Evolutionary conservation across 2,888 invertebrate genomes (phyloP).

Genomic region (Pomacea canaliculata): DNA sequence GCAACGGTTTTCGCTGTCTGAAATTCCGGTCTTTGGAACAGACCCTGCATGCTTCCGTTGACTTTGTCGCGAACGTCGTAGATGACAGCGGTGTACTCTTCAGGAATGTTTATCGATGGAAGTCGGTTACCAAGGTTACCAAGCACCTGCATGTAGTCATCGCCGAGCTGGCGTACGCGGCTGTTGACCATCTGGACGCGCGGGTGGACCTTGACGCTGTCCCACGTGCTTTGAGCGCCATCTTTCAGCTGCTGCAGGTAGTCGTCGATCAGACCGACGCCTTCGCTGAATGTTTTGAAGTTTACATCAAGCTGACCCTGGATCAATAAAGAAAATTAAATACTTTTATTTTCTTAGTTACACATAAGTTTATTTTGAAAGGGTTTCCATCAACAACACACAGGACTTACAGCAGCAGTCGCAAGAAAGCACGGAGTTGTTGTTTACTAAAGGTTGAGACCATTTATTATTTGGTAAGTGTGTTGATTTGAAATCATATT

Average conservation of each 20-base stretch:
- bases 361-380: not conserved
- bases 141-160: conserved; percentile 16
- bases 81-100: conserved; percentile 35
- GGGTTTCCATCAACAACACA: not conserved
- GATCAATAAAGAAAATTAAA: not conserved
- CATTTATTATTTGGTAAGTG: too few species aligned
- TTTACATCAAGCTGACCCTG: not conserved
- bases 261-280: not conserved
- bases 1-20: conserved; percentile 32
- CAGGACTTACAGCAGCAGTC: not conserved
- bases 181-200: not conserved
- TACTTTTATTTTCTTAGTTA: not conserved
- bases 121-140: not conserved
- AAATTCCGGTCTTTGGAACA: conserved; percentile 40
- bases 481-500: too few species aligned
- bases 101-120: conserved; percentile 20
- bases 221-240: not conserved
- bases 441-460: not conserved
- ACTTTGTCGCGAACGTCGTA: conserved; percentile 32
- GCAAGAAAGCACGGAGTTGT: not conserved
- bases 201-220: not conserved
- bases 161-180: conserved; percentile 12
- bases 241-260: not conserved
- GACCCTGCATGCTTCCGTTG: conserved; percentile 32
- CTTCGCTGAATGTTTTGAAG: not conserved